These are phyloP conservation scores for Corella eumyota DNA, from an alignment of 23 tunicate species.

Conservation along the genomic window DNA sequence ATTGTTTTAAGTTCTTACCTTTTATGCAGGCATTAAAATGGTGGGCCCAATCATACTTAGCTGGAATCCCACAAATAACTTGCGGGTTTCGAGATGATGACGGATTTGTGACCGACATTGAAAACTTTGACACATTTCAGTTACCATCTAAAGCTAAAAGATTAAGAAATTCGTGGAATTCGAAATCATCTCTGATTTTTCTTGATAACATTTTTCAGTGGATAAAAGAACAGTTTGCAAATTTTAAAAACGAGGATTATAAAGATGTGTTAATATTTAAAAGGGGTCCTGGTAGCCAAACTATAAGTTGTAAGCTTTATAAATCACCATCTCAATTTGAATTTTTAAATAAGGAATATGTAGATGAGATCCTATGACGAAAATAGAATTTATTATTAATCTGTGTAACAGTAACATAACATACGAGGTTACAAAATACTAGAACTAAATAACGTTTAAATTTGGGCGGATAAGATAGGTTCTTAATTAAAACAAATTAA, in stretches of 20 bases:
- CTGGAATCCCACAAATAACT: conserved; percentile 68
- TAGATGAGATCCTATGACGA: too few species aligned
- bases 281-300: background rate
- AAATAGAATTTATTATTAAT: too few species aligned
- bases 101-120: conserved; percentile 28
- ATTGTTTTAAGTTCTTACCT: too few species aligned
- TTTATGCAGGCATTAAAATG: conserved; percentile 62
- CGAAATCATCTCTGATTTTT: conserved; percentile 28
- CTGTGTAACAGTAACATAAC: too few species aligned
- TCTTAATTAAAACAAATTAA: too few species aligned
- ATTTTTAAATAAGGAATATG: too few species aligned
- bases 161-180: conserved; percentile 38
- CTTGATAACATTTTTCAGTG: conserved; percentile 21
- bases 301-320: background rate
- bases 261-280: conserved; percentile 1
- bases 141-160: conserved; percentile 29
- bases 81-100: conserved; percentile 86
- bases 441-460: too few species aligned
- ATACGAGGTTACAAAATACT: too few species aligned
- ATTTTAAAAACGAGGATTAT: too few species aligned
- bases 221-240: conserved; percentile 11
- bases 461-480: too few species aligned
- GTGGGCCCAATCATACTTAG: conserved; percentile 90
- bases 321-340: background rate
- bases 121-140: conserved; percentile 17